A percentile compares a stretch with the other conserved stretches of the same genome.
These are phyloP conservation scores for Acropora yongei DNA, from an alignment of 64 coral and sea anemone species.

Conservation along the genomic window DNA sequence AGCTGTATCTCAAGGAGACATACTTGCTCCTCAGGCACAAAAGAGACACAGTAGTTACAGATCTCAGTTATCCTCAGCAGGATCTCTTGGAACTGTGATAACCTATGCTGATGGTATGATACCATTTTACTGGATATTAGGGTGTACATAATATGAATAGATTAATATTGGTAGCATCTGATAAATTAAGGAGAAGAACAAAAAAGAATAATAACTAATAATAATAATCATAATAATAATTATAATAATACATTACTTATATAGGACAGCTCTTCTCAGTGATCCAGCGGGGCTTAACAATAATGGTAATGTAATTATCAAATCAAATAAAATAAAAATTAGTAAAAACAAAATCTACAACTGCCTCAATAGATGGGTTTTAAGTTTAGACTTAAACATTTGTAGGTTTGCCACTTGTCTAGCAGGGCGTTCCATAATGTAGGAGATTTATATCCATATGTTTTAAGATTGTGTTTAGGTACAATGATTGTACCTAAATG, in stretches of 20 bases:
- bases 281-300: background rate
- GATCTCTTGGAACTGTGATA: conserved; percentile 31
- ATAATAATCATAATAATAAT: too few relatives aligned
- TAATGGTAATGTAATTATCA: background rate
- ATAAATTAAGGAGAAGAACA: background rate
- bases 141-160: too few relatives aligned
- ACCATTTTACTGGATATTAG: background rate
- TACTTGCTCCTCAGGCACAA: background rate
- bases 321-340: background rate
- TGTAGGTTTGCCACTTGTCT: too few relatives aligned
- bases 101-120: conserved; percentile 35
- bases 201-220: background rate
- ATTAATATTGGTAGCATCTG: background rate
- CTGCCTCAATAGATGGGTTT: background rate
- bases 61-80: conserved; percentile 35
- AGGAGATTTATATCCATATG: background rate
- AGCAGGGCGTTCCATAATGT: background rate
- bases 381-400: background rate
- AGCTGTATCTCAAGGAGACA: conserved; percentile 1
- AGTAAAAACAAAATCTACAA: background rate
- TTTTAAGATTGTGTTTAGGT: too few relatives aligned
- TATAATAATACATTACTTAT: too few relatives aligned
- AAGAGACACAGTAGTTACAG: conserved; percentile 53
- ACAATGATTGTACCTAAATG: too few relatives aligned
- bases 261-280: too few relatives aligned